Conservation (phyloP, 2,113 vertebrate genomes). For the Hystrix brachyura region DNA sequence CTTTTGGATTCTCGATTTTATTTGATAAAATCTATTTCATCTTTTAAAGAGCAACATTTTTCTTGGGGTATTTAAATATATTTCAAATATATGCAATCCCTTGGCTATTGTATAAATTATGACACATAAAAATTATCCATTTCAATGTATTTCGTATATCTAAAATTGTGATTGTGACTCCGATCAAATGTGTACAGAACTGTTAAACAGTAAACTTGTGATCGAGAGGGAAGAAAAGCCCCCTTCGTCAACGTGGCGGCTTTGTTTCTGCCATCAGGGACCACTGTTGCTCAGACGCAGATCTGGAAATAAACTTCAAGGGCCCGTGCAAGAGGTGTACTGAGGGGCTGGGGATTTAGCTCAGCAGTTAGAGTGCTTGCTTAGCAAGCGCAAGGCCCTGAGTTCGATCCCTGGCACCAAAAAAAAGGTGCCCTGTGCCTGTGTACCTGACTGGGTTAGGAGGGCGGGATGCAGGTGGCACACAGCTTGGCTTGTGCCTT, state of each 20-base stretch:
- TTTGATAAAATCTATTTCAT: conserved; percentile 9
- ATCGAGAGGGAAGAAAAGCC: not conserved
- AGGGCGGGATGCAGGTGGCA: not conserved
- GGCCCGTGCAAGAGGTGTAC: not conserved
- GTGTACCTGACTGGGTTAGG: not conserved
- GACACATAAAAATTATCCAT: not conserved
- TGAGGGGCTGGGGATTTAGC: too few relatives aligned
- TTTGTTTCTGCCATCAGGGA: not conserved
- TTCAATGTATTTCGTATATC: not conserved
- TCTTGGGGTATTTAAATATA: not conserved
- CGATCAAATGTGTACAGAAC: not conserved
- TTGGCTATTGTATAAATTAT: conserved; percentile 23
- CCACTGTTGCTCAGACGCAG: not conserved
- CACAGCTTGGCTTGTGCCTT: not conserved
- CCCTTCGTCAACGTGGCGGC: too few relatives aligned
- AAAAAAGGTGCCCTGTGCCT: not conserved
- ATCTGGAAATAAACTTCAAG: not conserved
- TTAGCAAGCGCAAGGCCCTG: not conserved
- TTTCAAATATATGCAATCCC: not conserved
- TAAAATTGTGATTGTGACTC: not conserved
- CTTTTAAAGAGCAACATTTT: conserved; percentile 17
- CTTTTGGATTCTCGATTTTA: conserved; percentile 30
- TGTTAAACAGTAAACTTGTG: not conserved
- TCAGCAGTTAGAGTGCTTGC: too few relatives aligned
- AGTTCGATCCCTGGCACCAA: too few relatives aligned